phyloP scores from a whole-genome alignment of 1,140 invertebrate species.

The Drosophila pseudoananassae region DNA sequence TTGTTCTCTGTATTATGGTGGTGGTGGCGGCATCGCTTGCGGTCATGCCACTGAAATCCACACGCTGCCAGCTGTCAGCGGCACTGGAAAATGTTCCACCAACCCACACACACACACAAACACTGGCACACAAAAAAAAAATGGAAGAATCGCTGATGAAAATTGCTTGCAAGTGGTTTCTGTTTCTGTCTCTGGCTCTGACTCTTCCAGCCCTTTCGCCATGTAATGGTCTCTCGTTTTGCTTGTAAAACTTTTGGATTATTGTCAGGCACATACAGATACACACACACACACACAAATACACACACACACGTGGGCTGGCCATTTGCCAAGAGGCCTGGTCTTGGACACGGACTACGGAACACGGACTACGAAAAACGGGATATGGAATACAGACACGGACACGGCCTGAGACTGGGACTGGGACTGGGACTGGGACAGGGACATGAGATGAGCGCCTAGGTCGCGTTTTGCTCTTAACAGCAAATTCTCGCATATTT shows the following conservation, averaged over 20 bases:
- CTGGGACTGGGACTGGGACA: constrained; percentile 31
- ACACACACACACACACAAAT: constrained; percentile 14
- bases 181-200: constrained; percentile 65
- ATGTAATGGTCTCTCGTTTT: constrained; percentile 80
- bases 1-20: constrained; percentile 1
- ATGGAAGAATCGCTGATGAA: constrained; percentile 67
- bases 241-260: constrained; percentile 83
- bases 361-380: background rate
- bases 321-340: constrained; percentile 67
- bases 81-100: constrained; percentile 56
- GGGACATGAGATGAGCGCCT: constrained; percentile 16
- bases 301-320: constrained; percentile 37
- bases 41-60: constrained; percentile 59
- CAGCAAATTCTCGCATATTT: constrained; percentile 78
- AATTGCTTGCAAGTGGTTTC: constrained; percentile 80
- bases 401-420: constrained; percentile 6
- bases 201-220: constrained; percentile 52
- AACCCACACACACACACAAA: constrained; percentile 12
- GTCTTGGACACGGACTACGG: constrained; percentile 43
- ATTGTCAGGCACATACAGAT: constrained; percentile 67
- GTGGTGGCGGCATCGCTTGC: constrained; percentile 41
- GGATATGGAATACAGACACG: constrained; percentile 11
- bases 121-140: background rate
- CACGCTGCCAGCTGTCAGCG: constrained; percentile 68
- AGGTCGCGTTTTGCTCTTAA: constrained; percentile 70